These are phyloP conservation scores for Nannoperca obscura DNA, from an alignment of 2,797 vertebrate genomes.

Conservation along the genomic window DNA sequence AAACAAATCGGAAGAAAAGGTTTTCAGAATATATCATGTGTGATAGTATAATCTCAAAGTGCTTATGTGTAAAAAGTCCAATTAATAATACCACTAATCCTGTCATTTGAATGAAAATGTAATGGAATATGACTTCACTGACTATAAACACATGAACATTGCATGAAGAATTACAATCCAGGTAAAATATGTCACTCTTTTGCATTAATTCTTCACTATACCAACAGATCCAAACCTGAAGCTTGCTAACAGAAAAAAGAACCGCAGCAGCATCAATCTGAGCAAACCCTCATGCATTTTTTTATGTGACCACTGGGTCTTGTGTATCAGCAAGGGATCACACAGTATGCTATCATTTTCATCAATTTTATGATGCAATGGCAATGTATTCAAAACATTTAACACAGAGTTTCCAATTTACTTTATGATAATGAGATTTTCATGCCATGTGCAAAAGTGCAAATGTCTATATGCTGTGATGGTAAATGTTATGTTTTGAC, in stretches of 20 bases:
- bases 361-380: slow-evolving; percentile 32
- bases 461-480: slow-evolving; percentile 31
- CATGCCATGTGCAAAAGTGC: slow-evolving; percentile 36
- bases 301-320: slow-evolving; percentile 14
- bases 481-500: slow-evolving; percentile 54
- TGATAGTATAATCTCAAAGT: background rate
- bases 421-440: slow-evolving; percentile 39
- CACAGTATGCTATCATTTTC: slow-evolving; percentile 1
- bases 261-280: background rate
- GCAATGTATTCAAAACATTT: background rate
- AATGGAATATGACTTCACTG: too few relatives aligned
- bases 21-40: background rate
- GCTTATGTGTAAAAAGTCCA: background rate
- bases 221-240: slow-evolving; percentile 1
- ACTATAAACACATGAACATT: too few relatives aligned
- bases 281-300: slow-evolving; percentile 24
- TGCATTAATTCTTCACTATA: background rate
- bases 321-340: background rate
- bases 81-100: background rate
- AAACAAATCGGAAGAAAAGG: background rate
- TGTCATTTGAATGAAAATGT: background rate
- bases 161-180: background rate
- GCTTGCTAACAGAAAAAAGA: background rate
- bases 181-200: background rate
- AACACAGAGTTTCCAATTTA: too few relatives aligned